These are phyloP conservation scores for Laticauda laticaudata DNA, from an alignment of 2,113 vertebrate species.

Conservation along the genomic window DNA sequence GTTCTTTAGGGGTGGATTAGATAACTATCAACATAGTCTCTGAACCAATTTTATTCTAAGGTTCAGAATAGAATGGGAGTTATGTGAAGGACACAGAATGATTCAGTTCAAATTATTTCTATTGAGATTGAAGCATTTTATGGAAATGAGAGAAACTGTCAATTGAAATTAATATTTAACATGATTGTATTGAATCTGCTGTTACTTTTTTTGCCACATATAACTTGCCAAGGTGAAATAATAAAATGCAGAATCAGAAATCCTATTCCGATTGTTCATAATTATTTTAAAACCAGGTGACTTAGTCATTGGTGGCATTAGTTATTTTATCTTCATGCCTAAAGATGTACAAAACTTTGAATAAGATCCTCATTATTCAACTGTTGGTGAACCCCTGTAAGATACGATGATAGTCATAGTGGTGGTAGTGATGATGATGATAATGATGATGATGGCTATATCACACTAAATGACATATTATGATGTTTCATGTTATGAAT, in stretches of 20 bases:
- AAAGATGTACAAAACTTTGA: not conserved
- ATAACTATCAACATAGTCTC: not conserved
- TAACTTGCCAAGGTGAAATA: not conserved
- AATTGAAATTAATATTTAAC: not conserved
- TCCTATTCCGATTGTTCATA: not conserved
- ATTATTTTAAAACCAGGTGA: not conserved
- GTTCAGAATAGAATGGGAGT: not conserved
- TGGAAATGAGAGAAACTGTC: not conserved
- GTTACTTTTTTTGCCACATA: not conserved
- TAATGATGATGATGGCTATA: not conserved
- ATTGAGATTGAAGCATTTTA: not conserved
- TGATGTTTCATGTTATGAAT: not conserved
- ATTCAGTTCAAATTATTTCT: not conserved
- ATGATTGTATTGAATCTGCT: not conserved
- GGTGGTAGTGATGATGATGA: no score
- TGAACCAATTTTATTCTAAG: not conserved
- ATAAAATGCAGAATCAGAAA: not conserved
- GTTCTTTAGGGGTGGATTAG: not conserved
- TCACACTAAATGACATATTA: not conserved
- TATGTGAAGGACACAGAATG: not conserved
- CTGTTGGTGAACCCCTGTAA: not conserved
- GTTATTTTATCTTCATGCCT: not conserved
- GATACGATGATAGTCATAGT: not conserved
- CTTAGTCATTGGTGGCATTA: not conserved
- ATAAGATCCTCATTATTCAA: not conserved